Conservation (phyloP, 2,888 invertebrate genomes). For the Urechis unicinctus region DNA sequence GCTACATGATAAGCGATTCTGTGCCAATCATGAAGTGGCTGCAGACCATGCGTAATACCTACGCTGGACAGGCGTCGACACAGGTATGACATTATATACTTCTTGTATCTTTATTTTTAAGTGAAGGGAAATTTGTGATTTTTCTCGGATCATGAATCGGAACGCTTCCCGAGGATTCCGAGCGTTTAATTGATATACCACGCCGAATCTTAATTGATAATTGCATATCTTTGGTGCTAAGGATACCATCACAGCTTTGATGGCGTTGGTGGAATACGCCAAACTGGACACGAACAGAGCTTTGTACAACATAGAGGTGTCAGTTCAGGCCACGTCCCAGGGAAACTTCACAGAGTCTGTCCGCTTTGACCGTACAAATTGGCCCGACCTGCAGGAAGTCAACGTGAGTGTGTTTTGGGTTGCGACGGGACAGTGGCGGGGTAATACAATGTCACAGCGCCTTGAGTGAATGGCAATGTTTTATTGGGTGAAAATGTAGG, state of each 20-base stretch:
- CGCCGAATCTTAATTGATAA: too few species aligned
- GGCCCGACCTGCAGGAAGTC: constrained; percentile 31
- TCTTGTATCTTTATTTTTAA: background rate
- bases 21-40: constrained; percentile 45
- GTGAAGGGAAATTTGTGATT: too few species aligned
- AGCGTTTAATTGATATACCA: too few species aligned
- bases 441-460: too few species aligned
- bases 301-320: constrained; percentile 35
- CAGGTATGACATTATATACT: too few species aligned
- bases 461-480: too few species aligned
- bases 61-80: constrained; percentile 43
- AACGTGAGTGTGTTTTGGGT: too few species aligned
- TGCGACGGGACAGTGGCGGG: too few species aligned
- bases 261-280: constrained; percentile 65
- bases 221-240: too few species aligned
- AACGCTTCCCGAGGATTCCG: too few species aligned
- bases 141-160: too few species aligned
- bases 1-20: constrained; percentile 14
- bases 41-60: constrained; percentile 43
- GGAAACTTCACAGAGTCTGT: constrained; percentile 31
- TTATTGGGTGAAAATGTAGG: too few species aligned
- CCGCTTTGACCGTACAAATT: constrained; percentile 34
- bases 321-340: constrained; percentile 44
- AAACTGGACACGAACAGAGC: constrained; percentile 39
- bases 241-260: constrained; percentile 82